phyloP scores from a whole-genome alignment of 2,113 vertebrate species.

The Myotis lucifugus region DNA sequence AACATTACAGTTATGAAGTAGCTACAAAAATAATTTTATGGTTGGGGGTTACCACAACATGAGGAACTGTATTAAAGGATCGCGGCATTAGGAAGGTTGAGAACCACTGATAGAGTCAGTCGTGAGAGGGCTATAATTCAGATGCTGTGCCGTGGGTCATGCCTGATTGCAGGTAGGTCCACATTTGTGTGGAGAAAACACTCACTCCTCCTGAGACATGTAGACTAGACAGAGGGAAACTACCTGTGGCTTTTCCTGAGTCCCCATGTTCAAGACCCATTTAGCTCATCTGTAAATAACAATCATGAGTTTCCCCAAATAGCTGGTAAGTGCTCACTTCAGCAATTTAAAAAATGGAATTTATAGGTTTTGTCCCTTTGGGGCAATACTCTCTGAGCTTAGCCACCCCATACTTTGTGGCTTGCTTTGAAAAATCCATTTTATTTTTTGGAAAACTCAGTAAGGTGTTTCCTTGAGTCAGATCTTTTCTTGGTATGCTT shows the following conservation, averaged over 20 bases:
- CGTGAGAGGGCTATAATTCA: neutral
- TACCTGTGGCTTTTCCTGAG: neutral
- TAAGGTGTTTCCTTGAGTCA: conserved; percentile 66
- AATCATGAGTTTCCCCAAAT: neutral
- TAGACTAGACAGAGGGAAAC: neutral
- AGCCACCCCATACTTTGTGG: neutral
- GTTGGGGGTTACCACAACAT: too few species aligned
- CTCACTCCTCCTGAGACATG: neutral
- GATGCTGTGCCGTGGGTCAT: neutral
- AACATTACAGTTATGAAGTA: too few species aligned
- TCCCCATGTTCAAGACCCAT: neutral
- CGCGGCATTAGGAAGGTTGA: too few species aligned
- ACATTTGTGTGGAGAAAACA: neutral
- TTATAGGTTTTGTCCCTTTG: neutral
- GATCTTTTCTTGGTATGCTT: conserved; percentile 57
- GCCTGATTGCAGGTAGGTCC: neutral
- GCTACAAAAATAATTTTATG: too few species aligned
- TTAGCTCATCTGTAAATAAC: neutral
- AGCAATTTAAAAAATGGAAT: conserved; percentile 18
- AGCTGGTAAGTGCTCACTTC: neutral
- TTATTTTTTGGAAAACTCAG: neutral
- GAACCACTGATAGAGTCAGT: neutral
- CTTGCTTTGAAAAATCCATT: conserved; percentile 38
- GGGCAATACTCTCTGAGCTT: neutral
- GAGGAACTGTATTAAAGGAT: too few species aligned